phyloP scores from a whole-genome alignment of 2,888 invertebrate genomes.

The Macrophya alboannulata region DNA sequence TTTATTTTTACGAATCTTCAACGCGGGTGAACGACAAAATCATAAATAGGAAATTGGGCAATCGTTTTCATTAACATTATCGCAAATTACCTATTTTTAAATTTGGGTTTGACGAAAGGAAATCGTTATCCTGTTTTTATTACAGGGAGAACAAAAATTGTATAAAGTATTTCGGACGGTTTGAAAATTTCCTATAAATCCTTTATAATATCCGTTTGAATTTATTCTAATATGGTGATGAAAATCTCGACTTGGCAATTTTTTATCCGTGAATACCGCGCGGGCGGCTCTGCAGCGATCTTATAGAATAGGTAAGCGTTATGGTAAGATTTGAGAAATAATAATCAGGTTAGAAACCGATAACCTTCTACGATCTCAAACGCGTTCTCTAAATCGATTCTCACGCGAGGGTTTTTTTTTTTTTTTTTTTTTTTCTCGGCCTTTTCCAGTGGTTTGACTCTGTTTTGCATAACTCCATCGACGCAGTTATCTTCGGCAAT shows the following conservation, averaged over 20 bases:
- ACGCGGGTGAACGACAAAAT: background rate
- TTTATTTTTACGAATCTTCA: background rate
- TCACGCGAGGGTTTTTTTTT: background rate
- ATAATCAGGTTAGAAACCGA: background rate
- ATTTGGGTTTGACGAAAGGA: background rate
- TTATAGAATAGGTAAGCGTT: background rate
- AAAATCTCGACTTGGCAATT: slow-evolving; percentile 26
- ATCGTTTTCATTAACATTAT: background rate
- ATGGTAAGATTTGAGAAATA: background rate
- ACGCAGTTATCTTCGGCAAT: slow-evolving; percentile 13
- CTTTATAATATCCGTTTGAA: slow-evolving; percentile 1
- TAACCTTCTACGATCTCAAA: slow-evolving; percentile 4
- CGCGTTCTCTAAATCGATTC: slow-evolving; percentile 13
- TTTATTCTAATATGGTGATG: slow-evolving; percentile 2
- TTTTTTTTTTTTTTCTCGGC: background rate
- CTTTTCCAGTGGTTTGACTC: background rate
- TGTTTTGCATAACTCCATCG: slow-evolving; percentile 27
- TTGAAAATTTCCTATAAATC: background rate
- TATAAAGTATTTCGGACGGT: background rate
- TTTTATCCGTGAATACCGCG: background rate
- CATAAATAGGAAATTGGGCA: background rate
- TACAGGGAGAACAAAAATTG: background rate
- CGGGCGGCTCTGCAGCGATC: background rate
- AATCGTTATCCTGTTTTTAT: background rate
- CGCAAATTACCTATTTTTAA: background rate